Evolutionary conservation across 2,113 vertebrate species (phyloP).

Genomic region (Arothron firmamentum): DNA sequence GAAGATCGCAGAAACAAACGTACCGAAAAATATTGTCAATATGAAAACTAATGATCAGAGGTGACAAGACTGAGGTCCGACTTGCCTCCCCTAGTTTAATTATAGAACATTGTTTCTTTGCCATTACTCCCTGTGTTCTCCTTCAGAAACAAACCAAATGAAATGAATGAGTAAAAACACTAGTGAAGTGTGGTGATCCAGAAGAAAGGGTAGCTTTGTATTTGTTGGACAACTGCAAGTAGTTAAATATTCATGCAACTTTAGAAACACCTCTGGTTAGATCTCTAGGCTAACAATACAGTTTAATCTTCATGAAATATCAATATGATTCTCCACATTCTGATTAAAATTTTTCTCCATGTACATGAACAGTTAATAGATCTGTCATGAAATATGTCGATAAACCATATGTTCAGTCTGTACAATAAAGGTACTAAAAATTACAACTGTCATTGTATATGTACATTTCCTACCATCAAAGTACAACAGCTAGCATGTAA

Average conservation of each 20-base stretch:
- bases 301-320: slow-evolving; percentile 87
- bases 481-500: slow-evolving; percentile 93
- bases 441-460: slow-evolving; percentile 86
- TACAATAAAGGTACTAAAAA: slow-evolving; percentile 86
- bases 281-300: slow-evolving; percentile 92
- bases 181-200: slow-evolving; percentile 64
- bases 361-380: slow-evolving; percentile 69
- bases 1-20: slow-evolving; percentile 68
- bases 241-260: slow-evolving; percentile 89
- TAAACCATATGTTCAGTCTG: slow-evolving; percentile 81
- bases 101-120: slow-evolving; percentile 21
- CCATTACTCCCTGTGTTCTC: slow-evolving; percentile 71
- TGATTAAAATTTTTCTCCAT: slow-evolving; percentile 69
- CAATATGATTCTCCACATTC: slow-evolving; percentile 76
- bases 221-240: slow-evolving; percentile 64
- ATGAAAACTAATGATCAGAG: slow-evolving; percentile 68
- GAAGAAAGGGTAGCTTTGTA: slow-evolving; percentile 79
- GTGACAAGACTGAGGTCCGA: slow-evolving; percentile 73
- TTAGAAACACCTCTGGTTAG: slow-evolving; percentile 92
- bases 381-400: slow-evolving; percentile 72
- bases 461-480: slow-evolving; percentile 89
- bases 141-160: slow-evolving; percentile 74
- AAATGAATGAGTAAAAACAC: slow-evolving; percentile 81
- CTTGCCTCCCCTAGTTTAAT: slow-evolving; percentile 6
- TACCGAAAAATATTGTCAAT: slow-evolving; percentile 3